A percentile compares a stretch with the other conserved stretches of the same genome.
Conservation (phyloP, 1,140 invertebrate species). For the Drosophila setifemur region DNA sequence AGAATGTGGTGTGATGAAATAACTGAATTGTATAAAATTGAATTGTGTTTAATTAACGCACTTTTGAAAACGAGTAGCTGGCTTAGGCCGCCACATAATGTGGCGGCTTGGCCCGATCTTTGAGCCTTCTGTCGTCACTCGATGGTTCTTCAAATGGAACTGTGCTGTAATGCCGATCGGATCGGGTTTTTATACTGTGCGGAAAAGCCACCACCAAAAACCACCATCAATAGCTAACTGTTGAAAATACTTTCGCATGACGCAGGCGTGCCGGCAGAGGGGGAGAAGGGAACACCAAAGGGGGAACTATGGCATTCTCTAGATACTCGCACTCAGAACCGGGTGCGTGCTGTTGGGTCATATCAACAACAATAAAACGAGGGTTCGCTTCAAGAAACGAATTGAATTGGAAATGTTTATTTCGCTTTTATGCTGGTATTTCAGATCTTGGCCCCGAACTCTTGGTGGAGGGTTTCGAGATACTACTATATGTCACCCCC, state of each 20-base stretch:
- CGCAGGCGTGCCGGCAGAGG: constrained; percentile 63
- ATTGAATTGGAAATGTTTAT: constrained; percentile 71
- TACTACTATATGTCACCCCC: constrained; percentile 44
- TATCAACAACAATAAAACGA: constrained; percentile 53
- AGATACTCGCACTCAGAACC: constrained; percentile 4
- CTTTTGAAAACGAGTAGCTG: too few species aligned
- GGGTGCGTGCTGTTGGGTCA: constrained; percentile 60
- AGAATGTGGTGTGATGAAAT: background rate
- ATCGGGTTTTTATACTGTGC: constrained; percentile 54
- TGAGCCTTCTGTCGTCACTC: constrained; percentile 34
- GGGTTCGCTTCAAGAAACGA: constrained; percentile 60
- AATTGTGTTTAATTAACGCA: constrained; percentile 19
- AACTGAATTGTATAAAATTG: too few species aligned
- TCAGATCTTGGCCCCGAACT: constrained; percentile 10
- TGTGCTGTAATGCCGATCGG: constrained; percentile 48
- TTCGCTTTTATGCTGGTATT: constrained; percentile 58
- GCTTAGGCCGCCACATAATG: constrained; percentile 45
- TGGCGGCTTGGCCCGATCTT: constrained; percentile 43
- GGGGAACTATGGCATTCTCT: background rate
- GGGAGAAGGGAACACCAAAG: background rate
- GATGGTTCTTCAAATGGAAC: constrained; percentile 28
- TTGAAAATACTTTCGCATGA: constrained; percentile 75
- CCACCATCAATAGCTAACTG: constrained; percentile 9
- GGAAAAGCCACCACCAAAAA: constrained; percentile 57
- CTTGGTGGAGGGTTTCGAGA: constrained; percentile 40